Base-by-base conservation (phyloP, 1,140 invertebrate species). In the Drosophila kepulauana region DNA sequence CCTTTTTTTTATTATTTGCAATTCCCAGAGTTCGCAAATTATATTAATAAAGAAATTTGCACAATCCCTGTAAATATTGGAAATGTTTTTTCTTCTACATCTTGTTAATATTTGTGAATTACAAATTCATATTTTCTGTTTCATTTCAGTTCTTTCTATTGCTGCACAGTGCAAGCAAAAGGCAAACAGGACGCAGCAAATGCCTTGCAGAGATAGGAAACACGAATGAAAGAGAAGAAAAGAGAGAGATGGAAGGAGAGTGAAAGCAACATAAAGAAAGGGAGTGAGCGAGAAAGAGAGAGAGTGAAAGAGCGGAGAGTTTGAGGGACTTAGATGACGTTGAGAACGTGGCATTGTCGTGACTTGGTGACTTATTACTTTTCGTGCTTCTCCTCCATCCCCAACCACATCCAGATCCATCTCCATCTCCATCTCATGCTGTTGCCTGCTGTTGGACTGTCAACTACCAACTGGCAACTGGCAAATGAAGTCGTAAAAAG, bases 401-500 rank as follows among this genome's bases (percentile, higher is more conserved):
- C 41, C 38, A 3, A 4, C 1, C 33, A 5, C 20, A 25, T 25
- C 3, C 20, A 25, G 20, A 25, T 1, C 25, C 5, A 1, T 15
- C 25, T 20, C 15, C 28, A 33, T 1, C 43, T 15, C 15, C 28
- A 33, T 1, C 43, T 15, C 16, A 46, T 25, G 25, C 61, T 33
- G 20, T 54, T 45, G 54, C 16, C 43, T 25, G 25, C 61, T 33
- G 20, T 54, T 45, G 54, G 43, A 13, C 58, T 65, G 62, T 45
- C 56, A 48, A 58, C 61, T 43, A 65, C 52, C 63, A 65, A 56
- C 77, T 58, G 71, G 48, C 61, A 48, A 81, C 67, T 86, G 66
- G 67, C 75, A 91, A 91, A 91, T 91, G 69, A 81, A 91, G 88
- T 91, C 88, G 82, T 91, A 91, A 91, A 91, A 91, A 91, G 81